Conservation (phyloP, 2,113 vertebrate genomes). For the Laticauda colubrina region DNA sequence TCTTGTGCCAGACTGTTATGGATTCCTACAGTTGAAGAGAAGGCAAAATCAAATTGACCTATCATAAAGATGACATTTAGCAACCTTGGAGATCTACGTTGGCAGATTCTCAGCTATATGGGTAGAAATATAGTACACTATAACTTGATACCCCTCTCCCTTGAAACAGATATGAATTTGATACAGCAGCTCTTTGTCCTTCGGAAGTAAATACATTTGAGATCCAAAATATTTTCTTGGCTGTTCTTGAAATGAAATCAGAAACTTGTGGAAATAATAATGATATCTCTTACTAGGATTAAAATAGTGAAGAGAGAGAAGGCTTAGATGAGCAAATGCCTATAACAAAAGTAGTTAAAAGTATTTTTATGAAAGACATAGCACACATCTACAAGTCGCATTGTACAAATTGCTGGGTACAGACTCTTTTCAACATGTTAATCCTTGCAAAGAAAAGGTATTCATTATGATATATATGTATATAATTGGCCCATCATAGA, state of each 20-base stretch:
- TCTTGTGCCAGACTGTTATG: neutral
- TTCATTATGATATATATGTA: neutral
- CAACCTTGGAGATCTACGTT: neutral
- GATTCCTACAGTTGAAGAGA: neutral
- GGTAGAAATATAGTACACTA: neutral
- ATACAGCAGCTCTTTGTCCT: conserved; percentile 43
- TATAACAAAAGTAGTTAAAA: neutral
- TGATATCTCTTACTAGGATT: conserved; percentile 57
- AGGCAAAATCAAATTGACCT: neutral
- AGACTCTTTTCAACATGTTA: neutral
- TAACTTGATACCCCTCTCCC: neutral
- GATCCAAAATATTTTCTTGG: conserved; percentile 36
- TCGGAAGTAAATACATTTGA: conserved; percentile 12
- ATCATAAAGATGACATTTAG: neutral
- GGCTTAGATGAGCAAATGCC: neutral
- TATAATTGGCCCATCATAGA: neutral
- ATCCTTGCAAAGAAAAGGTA: neutral
- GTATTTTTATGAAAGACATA: neutral
- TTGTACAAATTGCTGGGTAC: neutral
- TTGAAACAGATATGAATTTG: conserved; percentile 56
- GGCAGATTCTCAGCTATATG: neutral
- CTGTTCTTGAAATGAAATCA: conserved; percentile 52
- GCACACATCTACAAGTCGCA: neutral
- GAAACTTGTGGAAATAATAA: conserved; percentile 51
- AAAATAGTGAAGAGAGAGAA: conserved; percentile 43